Conservation (phyloP, 1,140 invertebrate species). For the Brachionus rubens region DNA sequence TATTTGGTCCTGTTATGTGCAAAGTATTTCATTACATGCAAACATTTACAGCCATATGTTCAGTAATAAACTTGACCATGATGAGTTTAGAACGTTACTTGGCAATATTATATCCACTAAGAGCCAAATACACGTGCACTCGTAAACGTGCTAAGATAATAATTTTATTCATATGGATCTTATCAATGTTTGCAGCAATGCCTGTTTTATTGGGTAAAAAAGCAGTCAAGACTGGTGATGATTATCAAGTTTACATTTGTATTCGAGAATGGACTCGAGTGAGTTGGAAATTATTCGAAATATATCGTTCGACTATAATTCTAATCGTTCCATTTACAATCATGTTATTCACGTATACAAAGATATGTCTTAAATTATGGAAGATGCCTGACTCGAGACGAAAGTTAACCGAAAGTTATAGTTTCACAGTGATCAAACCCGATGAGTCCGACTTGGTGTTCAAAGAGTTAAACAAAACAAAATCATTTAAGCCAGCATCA, state of each 20-base stretch:
- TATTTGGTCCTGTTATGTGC: slow-evolving; percentile 70
- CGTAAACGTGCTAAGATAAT: slow-evolving; percentile 75
- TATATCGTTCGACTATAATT: slow-evolving; percentile 69
- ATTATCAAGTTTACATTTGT: slow-evolving; percentile 66
- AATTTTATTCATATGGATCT: slow-evolving; percentile 76
- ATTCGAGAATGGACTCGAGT: slow-evolving; percentile 63
- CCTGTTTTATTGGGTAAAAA: slow-evolving; percentile 53
- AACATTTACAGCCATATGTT: slow-evolving; percentile 72
- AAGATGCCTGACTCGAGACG: slow-evolving; percentile 50
- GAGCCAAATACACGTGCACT: slow-evolving; percentile 71
- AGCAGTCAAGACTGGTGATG: slow-evolving; percentile 53
- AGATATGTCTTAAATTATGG: slow-evolving; percentile 69
- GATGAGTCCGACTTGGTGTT: too few relatives aligned
- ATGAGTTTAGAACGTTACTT: slow-evolving; percentile 85
- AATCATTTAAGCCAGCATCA: not conserved
- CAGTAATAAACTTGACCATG: slow-evolving; percentile 72
- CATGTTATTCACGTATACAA: slow-evolving; percentile 68
- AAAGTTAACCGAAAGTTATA: slow-evolving; percentile 4
- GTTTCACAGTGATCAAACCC: not conserved
- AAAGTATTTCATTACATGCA: slow-evolving; percentile 74
- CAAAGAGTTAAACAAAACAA: not conserved
- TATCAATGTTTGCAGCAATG: slow-evolving; percentile 67
- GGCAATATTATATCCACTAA: slow-evolving; percentile 82
- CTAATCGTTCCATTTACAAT: slow-evolving; percentile 66
- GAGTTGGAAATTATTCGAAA: slow-evolving; percentile 66